Conservation (phyloP, 1,140 invertebrate genomes). For the Armadillidium nasatum region DNA sequence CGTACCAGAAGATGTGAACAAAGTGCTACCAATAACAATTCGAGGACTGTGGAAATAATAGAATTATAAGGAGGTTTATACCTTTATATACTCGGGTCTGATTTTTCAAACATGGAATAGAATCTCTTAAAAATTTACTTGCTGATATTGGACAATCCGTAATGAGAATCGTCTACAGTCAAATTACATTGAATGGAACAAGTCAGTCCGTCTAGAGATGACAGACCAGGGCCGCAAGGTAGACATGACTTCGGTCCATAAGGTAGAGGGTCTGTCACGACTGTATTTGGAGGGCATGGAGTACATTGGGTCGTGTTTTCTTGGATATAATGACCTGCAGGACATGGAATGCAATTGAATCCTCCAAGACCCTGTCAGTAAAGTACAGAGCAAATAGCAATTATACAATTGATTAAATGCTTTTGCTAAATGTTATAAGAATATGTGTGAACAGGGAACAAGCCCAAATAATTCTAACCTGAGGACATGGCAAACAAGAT, state of each 20-base stretch:
- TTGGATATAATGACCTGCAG: constrained; percentile 54
- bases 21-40: constrained; percentile 50
- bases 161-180: constrained; percentile 48
- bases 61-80: no score
- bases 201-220: constrained; percentile 48
- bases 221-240: constrained; percentile 55
- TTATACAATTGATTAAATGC: no score
- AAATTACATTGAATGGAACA: constrained; percentile 51
- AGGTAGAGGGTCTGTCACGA: constrained; percentile 52
- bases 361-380: constrained; percentile 33
- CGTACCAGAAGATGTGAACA: constrained; percentile 58
- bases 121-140: constrained; percentile 46
- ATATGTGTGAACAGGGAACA: constrained; percentile 10
- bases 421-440: background rate
- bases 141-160: constrained; percentile 53
- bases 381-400: background rate
- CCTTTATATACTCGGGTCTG: no score
- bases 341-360: constrained; percentile 56
- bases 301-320: constrained; percentile 48
- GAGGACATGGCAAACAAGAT: constrained; percentile 56
- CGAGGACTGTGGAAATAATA: constrained; percentile 48
- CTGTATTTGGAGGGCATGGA: constrained; percentile 54
- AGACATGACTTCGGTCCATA: constrained; percentile 54
- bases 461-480: constrained; percentile 41
- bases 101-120: no score